Percentiles rank a stretch among this genome's conserved stretches.
Evolutionary conservation across 2,113 vertebrate genomes (phyloP).

Genomic region (Barnardius zonarius): DNA sequence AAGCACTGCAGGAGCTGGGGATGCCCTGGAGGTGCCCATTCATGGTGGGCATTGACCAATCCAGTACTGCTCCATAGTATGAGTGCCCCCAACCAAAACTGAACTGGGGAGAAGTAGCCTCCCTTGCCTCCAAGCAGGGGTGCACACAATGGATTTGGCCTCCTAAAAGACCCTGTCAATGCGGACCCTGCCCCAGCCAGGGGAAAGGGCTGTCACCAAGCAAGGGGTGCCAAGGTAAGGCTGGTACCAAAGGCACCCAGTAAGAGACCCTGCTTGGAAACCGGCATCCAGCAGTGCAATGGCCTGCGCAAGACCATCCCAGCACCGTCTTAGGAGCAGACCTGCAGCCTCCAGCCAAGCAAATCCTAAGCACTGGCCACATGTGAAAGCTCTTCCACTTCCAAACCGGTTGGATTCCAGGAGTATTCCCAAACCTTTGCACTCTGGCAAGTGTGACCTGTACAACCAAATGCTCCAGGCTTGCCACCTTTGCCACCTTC

Average conservation of each 20-base stretch:
- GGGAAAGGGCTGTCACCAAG: neutral
- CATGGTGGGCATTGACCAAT: accelerated
- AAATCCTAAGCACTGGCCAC: neutral
- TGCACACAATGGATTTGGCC: neutral
- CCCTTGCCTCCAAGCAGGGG: neutral
- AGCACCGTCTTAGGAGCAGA: accelerated
- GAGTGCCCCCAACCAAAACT: accelerated
- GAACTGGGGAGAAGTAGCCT: neutral
- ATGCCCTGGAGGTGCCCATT: neutral
- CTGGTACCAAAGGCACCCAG: neutral
- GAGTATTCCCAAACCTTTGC: neutral
- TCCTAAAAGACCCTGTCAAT: neutral
- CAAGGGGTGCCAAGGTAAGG: neutral
- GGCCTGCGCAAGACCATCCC: neutral
- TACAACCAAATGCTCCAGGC: neutral
- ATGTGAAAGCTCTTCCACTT: neutral
- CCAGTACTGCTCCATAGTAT: neutral
- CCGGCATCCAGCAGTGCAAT: neutral
- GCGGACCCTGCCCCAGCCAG: neutral
- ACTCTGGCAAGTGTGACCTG: neutral
- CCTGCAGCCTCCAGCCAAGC: neutral
- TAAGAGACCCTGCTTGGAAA: neutral
- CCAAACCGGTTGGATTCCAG: neutral
- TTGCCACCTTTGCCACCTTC: neutral
- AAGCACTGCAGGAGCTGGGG: accelerated